Evolutionary conservation across 2,888 invertebrate genomes (phyloP).

Genomic region (Drepana falcataria): DNA sequence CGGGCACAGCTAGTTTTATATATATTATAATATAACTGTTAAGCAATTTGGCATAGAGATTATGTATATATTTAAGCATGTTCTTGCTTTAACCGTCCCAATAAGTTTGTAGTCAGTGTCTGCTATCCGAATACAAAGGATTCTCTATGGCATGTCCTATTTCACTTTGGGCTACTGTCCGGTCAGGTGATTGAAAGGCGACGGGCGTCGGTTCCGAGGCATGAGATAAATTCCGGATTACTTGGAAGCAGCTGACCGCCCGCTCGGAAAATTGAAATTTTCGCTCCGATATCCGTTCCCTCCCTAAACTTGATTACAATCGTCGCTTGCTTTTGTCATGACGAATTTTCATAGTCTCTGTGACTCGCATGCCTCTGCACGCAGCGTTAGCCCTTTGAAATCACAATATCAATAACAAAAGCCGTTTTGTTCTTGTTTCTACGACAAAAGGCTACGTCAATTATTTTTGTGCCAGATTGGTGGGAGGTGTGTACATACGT

Average conservation of each 20-base stretch:
- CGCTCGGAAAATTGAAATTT: constrained; percentile 60
- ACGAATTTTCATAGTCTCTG: constrained; percentile 17
- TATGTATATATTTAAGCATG: too few species aligned
- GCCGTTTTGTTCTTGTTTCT: too few species aligned
- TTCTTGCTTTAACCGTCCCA: constrained; percentile 10
- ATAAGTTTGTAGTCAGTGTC: constrained; percentile 21
- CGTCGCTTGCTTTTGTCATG: constrained; percentile 19
- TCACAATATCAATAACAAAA: too few species aligned
- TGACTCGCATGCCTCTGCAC: background rate
- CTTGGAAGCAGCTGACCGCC: constrained; percentile 52
- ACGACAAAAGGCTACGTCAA: too few species aligned
- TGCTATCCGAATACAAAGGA: constrained; percentile 32
- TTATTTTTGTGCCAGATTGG: constrained; percentile 5
- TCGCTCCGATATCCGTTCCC: constrained; percentile 29
- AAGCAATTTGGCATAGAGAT: too few species aligned
- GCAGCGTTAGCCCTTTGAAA: too few species aligned
- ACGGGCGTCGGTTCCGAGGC: constrained; percentile 42
- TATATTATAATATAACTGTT: too few species aligned
- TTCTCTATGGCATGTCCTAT: constrained; percentile 33
- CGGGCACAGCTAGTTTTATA: too few species aligned
- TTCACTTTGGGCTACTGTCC: constrained; percentile 27
- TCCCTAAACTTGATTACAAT: constrained; percentile 33
- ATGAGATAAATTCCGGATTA: constrained; percentile 54
- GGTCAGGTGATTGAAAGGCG: constrained; percentile 58
- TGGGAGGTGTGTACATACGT: constrained; percentile 2